These are phyloP conservation scores for Chaetorhynchus papuensis DNA, from an alignment of 2,113 vertebrate genomes.

Conservation along the genomic window DNA sequence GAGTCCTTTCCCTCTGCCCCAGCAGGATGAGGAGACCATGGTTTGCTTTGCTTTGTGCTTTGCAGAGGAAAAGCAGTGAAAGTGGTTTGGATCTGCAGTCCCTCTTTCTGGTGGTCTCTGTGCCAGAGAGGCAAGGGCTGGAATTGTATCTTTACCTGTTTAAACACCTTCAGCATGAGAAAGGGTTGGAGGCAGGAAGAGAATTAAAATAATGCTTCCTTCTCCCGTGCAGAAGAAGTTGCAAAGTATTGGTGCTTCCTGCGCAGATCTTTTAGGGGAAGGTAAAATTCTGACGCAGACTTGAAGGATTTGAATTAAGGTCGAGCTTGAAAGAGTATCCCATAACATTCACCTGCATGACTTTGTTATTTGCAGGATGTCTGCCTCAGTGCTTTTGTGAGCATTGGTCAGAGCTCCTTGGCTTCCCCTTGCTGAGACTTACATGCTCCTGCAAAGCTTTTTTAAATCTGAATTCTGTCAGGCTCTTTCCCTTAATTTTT, in stretches of 20 bases:
- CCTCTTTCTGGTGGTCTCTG: background rate
- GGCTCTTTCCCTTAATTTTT: background rate
- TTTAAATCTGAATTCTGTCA: background rate
- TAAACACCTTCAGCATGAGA: background rate
- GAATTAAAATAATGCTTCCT: background rate
- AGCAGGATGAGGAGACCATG: background rate
- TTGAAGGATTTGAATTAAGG: background rate
- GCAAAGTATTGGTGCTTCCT: background rate
- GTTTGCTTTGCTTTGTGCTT: background rate
- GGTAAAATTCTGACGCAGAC: background rate
- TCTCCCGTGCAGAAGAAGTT: background rate
- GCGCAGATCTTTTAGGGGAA: background rate
- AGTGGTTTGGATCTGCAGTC: accelerated
- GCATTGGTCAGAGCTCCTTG: background rate
- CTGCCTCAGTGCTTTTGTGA: background rate
- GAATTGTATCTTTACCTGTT: background rate
- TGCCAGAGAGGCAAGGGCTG: background rate
- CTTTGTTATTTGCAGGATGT: background rate
- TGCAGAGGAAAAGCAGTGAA: background rate
- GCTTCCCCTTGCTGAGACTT: background rate
- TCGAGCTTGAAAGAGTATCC: background rate
- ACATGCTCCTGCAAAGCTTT: background rate
- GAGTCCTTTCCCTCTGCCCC: background rate
- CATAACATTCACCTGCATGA: background rate
- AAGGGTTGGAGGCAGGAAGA: background rate